Base-by-base conservation (phyloP, 2,797 vertebrate species). In the Micromesistius poutassou region DNA sequence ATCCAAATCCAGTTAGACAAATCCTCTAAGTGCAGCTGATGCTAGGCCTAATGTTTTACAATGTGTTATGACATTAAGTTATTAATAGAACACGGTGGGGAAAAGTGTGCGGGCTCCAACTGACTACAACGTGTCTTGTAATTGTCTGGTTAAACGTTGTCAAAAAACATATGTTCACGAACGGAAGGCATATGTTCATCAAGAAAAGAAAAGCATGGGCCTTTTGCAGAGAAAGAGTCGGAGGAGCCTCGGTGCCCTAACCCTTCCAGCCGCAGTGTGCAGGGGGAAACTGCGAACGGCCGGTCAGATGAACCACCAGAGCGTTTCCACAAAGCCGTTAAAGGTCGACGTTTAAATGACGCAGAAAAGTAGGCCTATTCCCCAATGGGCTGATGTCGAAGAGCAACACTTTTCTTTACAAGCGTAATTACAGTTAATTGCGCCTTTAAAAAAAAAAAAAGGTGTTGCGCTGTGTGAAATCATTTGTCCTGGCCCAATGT, bases 381-480 rank as follows among this genome's bases (percentile, higher is more conserved):
- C 91, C 92, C 89, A 84, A 86, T 84, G 86, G 89, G 76, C 84
- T 78, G 22, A 82, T 83, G 87, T 83, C 86, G 80, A 79, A 83
- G 85, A 90, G 87, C 85, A 86, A 86, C 88, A 87, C 91, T 86
- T 89, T 87, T 84, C 88, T 89, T 88, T 87, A 89, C 87, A 81
- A 84, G 81, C 87, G 76, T 91, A 94, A 93, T 94, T 90, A 85
- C 87, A 91, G 87, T 88, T 94, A 94, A 94, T 94, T 92, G 89
- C 87, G 85, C 78, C 85, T 90, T 85, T 87, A 14, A 55, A 22
- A 55, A 55, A 19, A 19, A 12, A 83, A 86, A 30, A 88, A 92
- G 87, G 88, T 88, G 90, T 91, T 91, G 85, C 89, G 76, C 82
- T 83, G 14, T 83, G 86, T 89, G 89, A 88, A 93, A 87, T 86